phyloP scores from a whole-genome alignment of 2,888 invertebrate species.

The Clivina fossor region DNA sequence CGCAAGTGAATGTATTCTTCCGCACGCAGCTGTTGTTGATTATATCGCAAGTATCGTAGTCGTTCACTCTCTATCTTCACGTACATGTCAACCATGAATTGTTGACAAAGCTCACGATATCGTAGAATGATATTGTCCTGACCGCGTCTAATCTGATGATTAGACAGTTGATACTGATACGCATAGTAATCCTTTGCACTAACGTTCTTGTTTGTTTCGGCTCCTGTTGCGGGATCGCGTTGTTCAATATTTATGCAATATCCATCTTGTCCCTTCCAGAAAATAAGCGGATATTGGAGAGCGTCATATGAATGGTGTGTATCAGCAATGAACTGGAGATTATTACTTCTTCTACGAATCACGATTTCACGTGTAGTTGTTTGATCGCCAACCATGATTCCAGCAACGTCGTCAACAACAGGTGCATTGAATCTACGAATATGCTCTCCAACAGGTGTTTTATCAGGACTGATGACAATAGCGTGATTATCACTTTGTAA shows the following conservation, averaged over 20 bases:
- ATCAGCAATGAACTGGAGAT: conserved; percentile 39
- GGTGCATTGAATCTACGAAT: conserved; percentile 48
- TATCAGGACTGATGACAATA: conserved; percentile 44
- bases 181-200: conserved; percentile 43
- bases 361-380: conserved; percentile 38
- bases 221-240: conserved; percentile 28
- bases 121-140: conserved; percentile 40
- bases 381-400: conserved; percentile 43
- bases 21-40: conserved; percentile 44
- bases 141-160: conserved; percentile 38
- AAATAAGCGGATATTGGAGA: conserved; percentile 44
- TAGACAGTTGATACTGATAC: too few species aligned
- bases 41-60: conserved; percentile 44
- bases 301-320: conserved; percentile 40
- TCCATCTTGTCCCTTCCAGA: conserved; percentile 42
- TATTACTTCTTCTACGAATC: conserved; percentile 40
- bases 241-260: conserved; percentile 38
- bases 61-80: too few species aligned
- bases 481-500: conserved; percentile 39
- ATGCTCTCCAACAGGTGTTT: conserved; percentile 46
- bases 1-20: conserved; percentile 48
- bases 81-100: too few species aligned
- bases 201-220: conserved; percentile 36
- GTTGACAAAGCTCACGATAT: too few species aligned
- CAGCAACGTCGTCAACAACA: conserved; percentile 44